phyloP scores from a whole-genome alignment of 2,797 vertebrate genomes.

The Artibeus jamaicensis region DNA sequence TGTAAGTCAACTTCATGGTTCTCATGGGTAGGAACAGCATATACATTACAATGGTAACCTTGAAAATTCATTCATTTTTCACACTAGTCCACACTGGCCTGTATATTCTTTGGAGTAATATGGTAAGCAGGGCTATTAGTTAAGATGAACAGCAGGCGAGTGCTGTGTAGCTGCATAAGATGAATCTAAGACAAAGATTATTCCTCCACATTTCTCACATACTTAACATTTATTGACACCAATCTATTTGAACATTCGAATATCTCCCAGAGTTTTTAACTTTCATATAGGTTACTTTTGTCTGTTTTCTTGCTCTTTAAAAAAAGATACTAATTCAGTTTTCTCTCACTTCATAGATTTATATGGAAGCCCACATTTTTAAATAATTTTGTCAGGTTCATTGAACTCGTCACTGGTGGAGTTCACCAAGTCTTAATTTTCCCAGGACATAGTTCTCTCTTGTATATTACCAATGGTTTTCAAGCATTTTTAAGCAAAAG shows the following conservation, averaged over 20 bases:
- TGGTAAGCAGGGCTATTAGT: background rate
- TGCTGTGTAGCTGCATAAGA: background rate
- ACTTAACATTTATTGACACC: background rate
- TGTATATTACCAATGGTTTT: background rate
- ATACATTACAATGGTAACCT: background rate
- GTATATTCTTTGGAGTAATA: conserved; percentile 8
- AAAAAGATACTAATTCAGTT: background rate
- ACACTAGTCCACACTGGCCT: background rate
- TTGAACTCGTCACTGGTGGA: background rate
- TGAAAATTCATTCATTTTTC: background rate
- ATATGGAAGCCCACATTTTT: background rate
- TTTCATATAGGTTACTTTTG: conserved; percentile 10
- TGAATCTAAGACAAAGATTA: background rate
- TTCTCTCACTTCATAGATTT: background rate
- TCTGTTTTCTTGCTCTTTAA: background rate
- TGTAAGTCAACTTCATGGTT: background rate
- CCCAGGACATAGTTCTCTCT: background rate
- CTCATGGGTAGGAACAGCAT: background rate
- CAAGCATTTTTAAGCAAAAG: conserved; percentile 24
- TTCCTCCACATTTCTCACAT: background rate
- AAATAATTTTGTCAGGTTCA: conserved; percentile 30
- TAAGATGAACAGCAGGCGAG: background rate
- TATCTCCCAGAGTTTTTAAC: background rate
- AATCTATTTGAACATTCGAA: background rate
- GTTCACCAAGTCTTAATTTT: background rate